A percentile compares a stretch with the other conserved stretches of the same genome.
phyloP scores from a whole-genome alignment of 2,797 vertebrate genomes.

The Buceros bicornis region DNA sequence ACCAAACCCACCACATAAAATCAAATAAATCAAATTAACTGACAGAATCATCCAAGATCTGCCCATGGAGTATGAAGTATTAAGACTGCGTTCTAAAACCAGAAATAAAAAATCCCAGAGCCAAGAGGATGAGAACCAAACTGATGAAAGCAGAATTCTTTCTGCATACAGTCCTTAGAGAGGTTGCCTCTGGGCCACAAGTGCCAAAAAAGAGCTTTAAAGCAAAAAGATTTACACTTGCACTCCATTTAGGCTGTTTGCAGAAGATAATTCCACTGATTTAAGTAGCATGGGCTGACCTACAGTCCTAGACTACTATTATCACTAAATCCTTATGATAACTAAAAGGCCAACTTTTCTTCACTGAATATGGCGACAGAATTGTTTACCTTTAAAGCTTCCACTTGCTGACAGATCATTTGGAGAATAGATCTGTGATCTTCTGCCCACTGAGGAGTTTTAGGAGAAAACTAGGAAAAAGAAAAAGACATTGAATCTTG shows the following conservation, averaged over 20 bases:
- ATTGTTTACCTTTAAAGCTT: slow-evolving; percentile 92
- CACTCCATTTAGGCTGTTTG: neutral
- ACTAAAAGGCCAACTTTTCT: neutral
- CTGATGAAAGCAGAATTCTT: neutral
- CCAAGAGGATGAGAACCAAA: neutral
- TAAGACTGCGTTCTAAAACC: neutral
- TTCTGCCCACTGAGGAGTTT: slow-evolving; percentile 95
- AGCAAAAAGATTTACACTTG: neutral
- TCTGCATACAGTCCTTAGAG: neutral
- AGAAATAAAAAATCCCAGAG: neutral
- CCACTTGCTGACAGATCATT: slow-evolving; percentile 95
- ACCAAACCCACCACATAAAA: neutral
- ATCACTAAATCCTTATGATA: neutral
- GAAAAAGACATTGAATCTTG: neutral
- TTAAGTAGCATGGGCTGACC: neutral
- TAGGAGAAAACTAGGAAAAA: slow-evolving; percentile 88
- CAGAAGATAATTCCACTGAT: neutral
- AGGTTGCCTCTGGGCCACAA: neutral
- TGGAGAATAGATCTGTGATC: slow-evolving; percentile 94
- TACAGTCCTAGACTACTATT: neutral
- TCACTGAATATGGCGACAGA: neutral
- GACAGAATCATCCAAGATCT: neutral
- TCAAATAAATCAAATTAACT: neutral
- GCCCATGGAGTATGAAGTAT: neutral
- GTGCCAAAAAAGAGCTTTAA: neutral